Conservation (phyloP, 2,113 vertebrate species). For the Cervus canadensis region DNA sequence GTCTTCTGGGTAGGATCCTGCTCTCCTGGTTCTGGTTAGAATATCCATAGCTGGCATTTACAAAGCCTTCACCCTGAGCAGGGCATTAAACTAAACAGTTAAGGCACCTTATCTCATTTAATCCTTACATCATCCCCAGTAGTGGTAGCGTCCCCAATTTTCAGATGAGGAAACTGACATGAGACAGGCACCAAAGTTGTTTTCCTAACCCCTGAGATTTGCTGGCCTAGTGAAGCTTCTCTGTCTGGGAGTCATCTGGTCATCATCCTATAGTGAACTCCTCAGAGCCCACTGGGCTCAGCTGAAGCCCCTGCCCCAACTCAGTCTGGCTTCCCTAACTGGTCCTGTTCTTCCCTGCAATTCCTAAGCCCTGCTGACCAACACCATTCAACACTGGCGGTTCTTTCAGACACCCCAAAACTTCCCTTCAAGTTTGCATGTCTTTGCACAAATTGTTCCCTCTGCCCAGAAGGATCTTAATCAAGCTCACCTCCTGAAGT, state of each 20-base stretch:
- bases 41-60: not conserved
- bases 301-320: not conserved
- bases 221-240: not conserved
- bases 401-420: not conserved
- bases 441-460: not conserved
- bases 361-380: not conserved
- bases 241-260: not conserved
- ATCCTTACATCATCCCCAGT: not conserved
- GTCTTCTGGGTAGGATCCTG: not conserved
- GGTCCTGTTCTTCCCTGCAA: not conserved
- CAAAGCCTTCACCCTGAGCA: not conserved
- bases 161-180: conserved; percentile 28
- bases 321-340: not conserved
- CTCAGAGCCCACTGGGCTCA: not conserved
- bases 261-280: not conserved
- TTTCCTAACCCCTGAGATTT: not conserved
- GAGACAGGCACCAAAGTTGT: not conserved
- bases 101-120: not conserved
- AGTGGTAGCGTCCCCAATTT: not conserved
- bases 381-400: not conserved
- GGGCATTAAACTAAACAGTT: not conserved
- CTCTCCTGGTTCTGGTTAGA: not conserved
- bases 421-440: not conserved
- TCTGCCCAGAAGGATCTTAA: not conserved
- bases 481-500: not conserved